Percentiles rank a stretch among this genome's conserved stretches.
phyloP scores from a whole-genome alignment of 2,113 vertebrate genomes.

The Seriola quinqueradiata region DNA sequence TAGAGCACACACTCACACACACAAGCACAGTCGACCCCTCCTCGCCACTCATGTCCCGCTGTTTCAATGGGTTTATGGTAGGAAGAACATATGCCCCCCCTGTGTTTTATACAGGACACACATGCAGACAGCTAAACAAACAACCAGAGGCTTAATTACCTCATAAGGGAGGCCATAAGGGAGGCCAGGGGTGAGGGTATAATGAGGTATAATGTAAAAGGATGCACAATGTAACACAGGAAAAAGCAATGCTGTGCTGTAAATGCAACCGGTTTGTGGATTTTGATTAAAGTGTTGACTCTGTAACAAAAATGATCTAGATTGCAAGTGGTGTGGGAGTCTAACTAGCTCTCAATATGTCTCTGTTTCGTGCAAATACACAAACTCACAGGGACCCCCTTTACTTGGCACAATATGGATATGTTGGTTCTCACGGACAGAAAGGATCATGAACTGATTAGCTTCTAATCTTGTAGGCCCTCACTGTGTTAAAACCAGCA shows the following conservation, averaged over 20 bases:
- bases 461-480: slow-evolving; percentile 7
- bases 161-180: slow-evolving; percentile 68
- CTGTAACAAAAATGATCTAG: slow-evolving; percentile 6
- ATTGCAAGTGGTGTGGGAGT: slow-evolving; percentile 23
- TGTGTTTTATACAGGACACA: slow-evolving; percentile 77
- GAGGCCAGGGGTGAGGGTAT: slow-evolving; percentile 67
- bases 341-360: slow-evolving; percentile 13
- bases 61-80: slow-evolving; percentile 77
- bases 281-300: slow-evolving; percentile 48
- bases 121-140: slow-evolving; percentile 81
- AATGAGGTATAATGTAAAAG: slow-evolving; percentile 61
- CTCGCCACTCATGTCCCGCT: slow-evolving; percentile 66
- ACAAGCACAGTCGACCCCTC: slow-evolving; percentile 55
- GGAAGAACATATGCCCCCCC: slow-evolving; percentile 77
- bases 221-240: slow-evolving; percentile 13
- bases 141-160: slow-evolving; percentile 74
- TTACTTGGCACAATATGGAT: not conserved
- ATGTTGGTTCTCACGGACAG: slow-evolving; percentile 3
- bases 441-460: slow-evolving; percentile 21
- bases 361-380: slow-evolving; percentile 52
- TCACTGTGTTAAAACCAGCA: not conserved
- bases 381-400: slow-evolving; percentile 12
- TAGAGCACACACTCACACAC: slow-evolving; percentile 68
- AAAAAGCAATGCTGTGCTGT: slow-evolving; percentile 18
- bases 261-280: slow-evolving; percentile 25